Base-by-base conservation (phyloP, 2,888 invertebrate genomes). In the Philereme vetulata region DNA sequence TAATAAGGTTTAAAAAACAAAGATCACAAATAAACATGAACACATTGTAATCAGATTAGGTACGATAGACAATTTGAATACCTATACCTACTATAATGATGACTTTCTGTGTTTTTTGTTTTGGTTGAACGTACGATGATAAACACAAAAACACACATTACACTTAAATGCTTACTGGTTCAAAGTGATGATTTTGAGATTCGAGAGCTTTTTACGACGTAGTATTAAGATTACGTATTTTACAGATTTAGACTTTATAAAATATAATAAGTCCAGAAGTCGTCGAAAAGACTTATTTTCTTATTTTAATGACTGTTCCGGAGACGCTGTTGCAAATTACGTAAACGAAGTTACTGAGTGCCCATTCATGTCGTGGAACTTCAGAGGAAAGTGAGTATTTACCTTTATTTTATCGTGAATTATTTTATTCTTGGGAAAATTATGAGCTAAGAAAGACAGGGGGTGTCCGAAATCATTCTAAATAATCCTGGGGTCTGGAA, bases 291-390 rank as follows among this genome's bases (percentile, higher is more conserved):
- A 53, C 6, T 11, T 66, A 77, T 57, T 73, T 65, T 71, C 58
- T 8, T 62, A 21, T 21, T 21, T 58, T 11, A 46, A 53, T 38
- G 78, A 79, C 43, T 78, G 82, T 64, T 82, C 82, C 48, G 90
- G 90, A 8, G 90, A 90, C 78, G 77, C 81, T 21, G 72, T 72
- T 34, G 71, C 70, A 49, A 75, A 68, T 56, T 72, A 75, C 69
- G 74, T 70, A 8, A 75, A 74, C 56, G 59, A 80, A 61, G 66
- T 75, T 46, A 69, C 73, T 6, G 69, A 77, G 61, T 57, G 68
- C 36, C 73, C 78, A 74, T 83, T 80, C 70, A 88, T 90, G 87
- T 88, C 89, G 73, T 85, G 86, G 84, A 84, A 80, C 65, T 77
- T 76, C 50, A 88, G 81, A 76, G 85, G 81, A 63, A 87, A 86